These are phyloP conservation scores for Apodemia hepburni DNA, from an alignment of 2,888 invertebrate species.

Conservation along the genomic window DNA sequence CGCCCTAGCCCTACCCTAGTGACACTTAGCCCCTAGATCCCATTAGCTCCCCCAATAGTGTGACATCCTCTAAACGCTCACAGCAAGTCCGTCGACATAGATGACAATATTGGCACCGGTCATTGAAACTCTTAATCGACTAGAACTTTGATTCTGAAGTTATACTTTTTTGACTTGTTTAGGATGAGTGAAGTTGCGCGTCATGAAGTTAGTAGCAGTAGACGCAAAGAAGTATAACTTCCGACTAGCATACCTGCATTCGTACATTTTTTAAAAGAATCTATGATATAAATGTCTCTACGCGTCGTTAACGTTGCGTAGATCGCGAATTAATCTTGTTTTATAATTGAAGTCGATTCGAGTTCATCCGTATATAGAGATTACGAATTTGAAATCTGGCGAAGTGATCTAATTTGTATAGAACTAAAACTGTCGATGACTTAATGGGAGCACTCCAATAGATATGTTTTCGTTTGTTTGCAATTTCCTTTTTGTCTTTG, in stretches of 20 bases:
- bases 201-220: background rate
- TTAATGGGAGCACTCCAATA: constrained; percentile 50
- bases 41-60: constrained; percentile 27
- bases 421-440: constrained; percentile 45
- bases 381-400: background rate
- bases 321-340: background rate
- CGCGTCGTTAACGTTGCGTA: background rate
- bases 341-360: background rate
- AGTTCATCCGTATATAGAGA: background rate
- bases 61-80: constrained; percentile 30
- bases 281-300: background rate
- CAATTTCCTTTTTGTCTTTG: constrained; percentile 33
- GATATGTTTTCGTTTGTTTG: constrained; percentile 59
- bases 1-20: constrained; percentile 27
- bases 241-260: background rate
- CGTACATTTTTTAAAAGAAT: background rate
- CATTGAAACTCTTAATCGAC: background rate
- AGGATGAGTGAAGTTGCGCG: constrained; percentile 8
- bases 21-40: constrained; percentile 29
- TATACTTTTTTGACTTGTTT: constrained; percentile 8
- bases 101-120: constrained; percentile 13
- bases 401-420: constrained; percentile 2
- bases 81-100: constrained; percentile 32
- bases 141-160: background rate
- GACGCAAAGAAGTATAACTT: constrained; percentile 9